Base-by-base conservation (phyloP, 2,888 invertebrate genomes). In the Stegophylla sp. region DNA sequence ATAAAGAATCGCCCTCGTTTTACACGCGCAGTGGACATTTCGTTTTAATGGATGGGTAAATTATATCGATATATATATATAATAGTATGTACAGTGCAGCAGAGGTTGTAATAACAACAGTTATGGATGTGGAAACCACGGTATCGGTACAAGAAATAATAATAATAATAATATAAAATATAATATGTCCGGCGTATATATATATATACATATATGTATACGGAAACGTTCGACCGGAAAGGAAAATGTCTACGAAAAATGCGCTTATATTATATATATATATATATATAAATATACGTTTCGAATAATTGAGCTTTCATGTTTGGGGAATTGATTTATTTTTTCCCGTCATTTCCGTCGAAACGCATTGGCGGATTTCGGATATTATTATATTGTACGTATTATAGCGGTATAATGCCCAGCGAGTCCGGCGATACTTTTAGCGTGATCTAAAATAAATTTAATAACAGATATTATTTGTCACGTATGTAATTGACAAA, bases 151-250 rank as follows among this genome's bases (percentile, higher is more conserved):
- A 34, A 23, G 45, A 56, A 51, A 48, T 48, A 67, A 64, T 10
- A 23, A 15, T 20, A 51, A 69, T 17, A 69, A 34, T 23, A 23
- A 43, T 43, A 13, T 20, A 17, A 69, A n/a, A n/a, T 15, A 20
- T 20, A 43, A 41, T 41, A 23, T 15, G n/a, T 20, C 28, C 15
- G 28, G 28, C 20, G 45, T 64, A 64, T n/a, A n/a, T n/a, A n/a
- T n/a, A n/a, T n/a, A n/a, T n/a, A n/a, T n/a, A 74, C 28, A 43
- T 48, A 63, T 63, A 15, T n/a, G n/a, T n/a, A 53, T 53, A 53
- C 53, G 64, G 64, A 64, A 75, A 64, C 53, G 13, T 75, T 64
- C 12, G 26, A 64, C 64, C 75, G 75, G 75, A 75, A 75, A 64
- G 34, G 51, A 48, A 51, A 64, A 71, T 64, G 34, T 34, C 63